These are phyloP conservation scores for Polyploca ridens DNA, from an alignment of 2,888 invertebrate genomes.

Conservation along the genomic window DNA sequence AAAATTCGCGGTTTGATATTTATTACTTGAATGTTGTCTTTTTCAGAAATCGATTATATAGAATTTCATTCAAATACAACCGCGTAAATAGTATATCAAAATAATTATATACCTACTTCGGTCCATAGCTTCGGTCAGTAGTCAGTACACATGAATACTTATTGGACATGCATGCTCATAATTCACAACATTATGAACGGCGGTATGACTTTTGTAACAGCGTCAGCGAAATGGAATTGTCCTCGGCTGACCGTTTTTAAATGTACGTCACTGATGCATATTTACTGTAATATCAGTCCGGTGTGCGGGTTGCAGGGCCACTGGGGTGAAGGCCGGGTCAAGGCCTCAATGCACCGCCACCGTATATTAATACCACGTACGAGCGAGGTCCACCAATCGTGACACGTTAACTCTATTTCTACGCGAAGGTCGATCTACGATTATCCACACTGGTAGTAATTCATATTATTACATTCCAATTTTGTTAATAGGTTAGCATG, in stretches of 20 bases:
- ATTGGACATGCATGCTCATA: conserved; percentile 3
- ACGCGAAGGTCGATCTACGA: conserved; percentile 34
- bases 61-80: neutral
- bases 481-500: neutral
- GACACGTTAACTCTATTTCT: conserved; percentile 50
- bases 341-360: conserved; percentile 60
- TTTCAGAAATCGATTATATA: neutral
- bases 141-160: conserved; percentile 11
- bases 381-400: conserved; percentile 39
- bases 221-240: conserved; percentile 39
- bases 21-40: neutral
- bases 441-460: neutral
- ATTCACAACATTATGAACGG: conserved; percentile 6
- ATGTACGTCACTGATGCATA: conserved; percentile 41
- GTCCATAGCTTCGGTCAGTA: neutral
- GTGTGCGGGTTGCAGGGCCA: conserved; percentile 22
- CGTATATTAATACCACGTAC: conserved; percentile 50
- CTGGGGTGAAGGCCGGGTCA: conserved; percentile 68
- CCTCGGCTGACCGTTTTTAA: conserved; percentile 29
- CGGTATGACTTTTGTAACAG: conserved; percentile 8
- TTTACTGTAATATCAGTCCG: conserved; percentile 36
- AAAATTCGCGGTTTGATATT: neutral
- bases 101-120: neutral
- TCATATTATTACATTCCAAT: neutral
- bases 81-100: neutral